A percentile compares a stretch with the other conserved stretches of the same genome.
Conservation (phyloP, 2,797 vertebrate genomes). For the Champsocephalus gunnari region DNA sequence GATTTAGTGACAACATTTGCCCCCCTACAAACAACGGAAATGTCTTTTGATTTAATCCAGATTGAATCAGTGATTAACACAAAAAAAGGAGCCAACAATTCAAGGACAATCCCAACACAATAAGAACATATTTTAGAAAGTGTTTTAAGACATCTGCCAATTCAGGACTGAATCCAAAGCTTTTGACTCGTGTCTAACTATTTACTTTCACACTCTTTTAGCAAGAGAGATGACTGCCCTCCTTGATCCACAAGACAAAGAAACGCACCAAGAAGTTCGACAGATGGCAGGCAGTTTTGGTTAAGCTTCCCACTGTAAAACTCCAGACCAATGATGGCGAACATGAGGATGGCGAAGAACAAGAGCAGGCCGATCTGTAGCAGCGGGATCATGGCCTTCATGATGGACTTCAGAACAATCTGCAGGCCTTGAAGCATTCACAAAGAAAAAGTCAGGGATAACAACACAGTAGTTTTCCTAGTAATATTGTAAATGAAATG, state of each 20-base stretch:
- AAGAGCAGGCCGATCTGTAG: conserved; percentile 98
- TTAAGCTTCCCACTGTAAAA: conserved; percentile 99
- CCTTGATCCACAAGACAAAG: not conserved
- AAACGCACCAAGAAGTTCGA: conserved; percentile 78
- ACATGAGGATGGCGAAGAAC: conserved; percentile 99
- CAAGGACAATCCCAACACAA: not conserved
- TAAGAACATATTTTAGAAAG: not conserved
- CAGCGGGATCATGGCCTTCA: conserved; percentile 99
- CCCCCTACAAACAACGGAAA: not conserved
- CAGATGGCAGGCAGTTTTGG: conserved; percentile 89
- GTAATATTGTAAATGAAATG: not conserved
- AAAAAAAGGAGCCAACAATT: not conserved
- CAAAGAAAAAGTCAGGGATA: conserved; percentile 5
- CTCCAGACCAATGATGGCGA: conserved; percentile 98
- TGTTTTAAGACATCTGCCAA: not conserved
- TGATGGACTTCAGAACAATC: conserved; percentile 99
- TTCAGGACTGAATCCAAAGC: conserved; percentile 10
- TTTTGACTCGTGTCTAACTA: conserved; percentile 4
- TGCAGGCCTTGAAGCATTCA: conserved; percentile 88
- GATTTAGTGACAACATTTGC: not conserved
- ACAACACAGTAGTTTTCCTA: not conserved
- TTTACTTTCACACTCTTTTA: conserved; percentile 19
- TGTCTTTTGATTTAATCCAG: not conserved
- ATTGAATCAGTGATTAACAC: not conserved
- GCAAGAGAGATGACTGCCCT: not conserved